Base-by-base conservation (phyloP, 2,888 invertebrate genomes). In the Apoda limacodes region DNA sequence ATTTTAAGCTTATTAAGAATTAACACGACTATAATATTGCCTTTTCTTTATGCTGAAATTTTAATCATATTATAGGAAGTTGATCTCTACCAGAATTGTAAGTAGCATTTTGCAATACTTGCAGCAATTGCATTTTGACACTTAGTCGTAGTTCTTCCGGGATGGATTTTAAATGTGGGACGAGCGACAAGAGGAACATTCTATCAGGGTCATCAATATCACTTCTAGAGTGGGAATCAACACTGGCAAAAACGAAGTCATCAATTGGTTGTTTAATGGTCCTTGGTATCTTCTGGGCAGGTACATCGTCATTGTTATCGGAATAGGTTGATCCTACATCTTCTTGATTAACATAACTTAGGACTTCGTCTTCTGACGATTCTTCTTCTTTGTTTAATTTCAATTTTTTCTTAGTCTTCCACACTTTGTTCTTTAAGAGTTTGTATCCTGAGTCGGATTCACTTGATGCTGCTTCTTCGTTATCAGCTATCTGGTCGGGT, bases 41-140 rank as follows among this genome's bases (percentile, higher is more conserved):
- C n/a, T n/a, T n/a, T n/a, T n/a, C n/a, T n/a, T n/a, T n/a, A n/a
- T n/a, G n/a, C n/a, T n/a, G n/a, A n/a, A n/a, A n/a, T n/a, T n/a
- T n/a, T n/a, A n/a, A n/a, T n/a, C n/a, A n/a, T n/a, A n/a, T n/a
- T n/a, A n/a, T n/a, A n/a, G n/a, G n/a, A n/a, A n/a, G n/a, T 43
- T 61, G 57, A 2, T 60, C 53, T n/a, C 52, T 50, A 15, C 40
- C 39, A 4, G 52, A 43, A 38, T 47, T 55, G 28, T 56, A 63
- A 36, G 62, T 65, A 0, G 72, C 74, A 35, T 70, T 74, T 31
- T 64, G 55, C 21, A 80, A 43, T 11, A 80, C 75, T 40, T 72
- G 67, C 75, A 80, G 69, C 28, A 80, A 40, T 34, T 78, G 72
- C 63, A 80, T 64, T 52, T 80, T 78, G 5, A 62, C 69, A 22